Evolutionary conservation across 2,888 invertebrate genomes (phyloP), one percentile per base, ranked within the genome.

Genomic region (Pristionchus arcanus): DNA sequence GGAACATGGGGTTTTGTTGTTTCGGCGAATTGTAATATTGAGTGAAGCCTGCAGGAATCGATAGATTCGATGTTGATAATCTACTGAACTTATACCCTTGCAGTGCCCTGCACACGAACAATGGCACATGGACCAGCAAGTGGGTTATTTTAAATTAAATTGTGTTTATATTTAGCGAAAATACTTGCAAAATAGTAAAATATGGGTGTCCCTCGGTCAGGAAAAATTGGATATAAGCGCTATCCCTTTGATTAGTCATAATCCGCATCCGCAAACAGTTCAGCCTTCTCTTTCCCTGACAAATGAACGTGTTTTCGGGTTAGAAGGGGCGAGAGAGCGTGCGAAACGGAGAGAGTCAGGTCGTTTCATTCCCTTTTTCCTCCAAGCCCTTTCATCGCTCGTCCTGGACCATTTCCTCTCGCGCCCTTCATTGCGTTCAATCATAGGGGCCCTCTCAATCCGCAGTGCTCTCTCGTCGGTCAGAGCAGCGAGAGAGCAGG

Each of bases 41-140:
- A 49, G 42, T 49, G 42, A 9, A 49, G 0, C 11, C 42, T 7
- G 42, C 42, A 49, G 42, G 42, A 13, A 49, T 49, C 13, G 42
- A 49, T 49, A 13, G 42, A 49, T 49, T 49, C 5, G 11, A 11
- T 13, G 1, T 49, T 49, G 4, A 13, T 11, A 7, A 49, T 49
- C 42, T 3, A 49, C 42, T 49, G 13, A 49, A 49, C 42, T 49
- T 11, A 49, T 49, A 49, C 13, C n/a, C 9, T 84, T 53, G 15
- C 68, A 68, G 87, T 25, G 68, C 87, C 3, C 66, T 87, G 0
- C 87, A 87, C 42, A 87, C 87, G 15, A 87, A 87, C 42, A 68
- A 87, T n/a, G 66, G 87, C 25, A 49, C 68, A 21, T 87, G 87
- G 87, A 66, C 66, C 16, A 87, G 68, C 87, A 68, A 87, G 66